Evolutionary conservation across 2,113 vertebrate genomes (phyloP).

Genomic region (Eulacestoma nigropectus): DNA sequence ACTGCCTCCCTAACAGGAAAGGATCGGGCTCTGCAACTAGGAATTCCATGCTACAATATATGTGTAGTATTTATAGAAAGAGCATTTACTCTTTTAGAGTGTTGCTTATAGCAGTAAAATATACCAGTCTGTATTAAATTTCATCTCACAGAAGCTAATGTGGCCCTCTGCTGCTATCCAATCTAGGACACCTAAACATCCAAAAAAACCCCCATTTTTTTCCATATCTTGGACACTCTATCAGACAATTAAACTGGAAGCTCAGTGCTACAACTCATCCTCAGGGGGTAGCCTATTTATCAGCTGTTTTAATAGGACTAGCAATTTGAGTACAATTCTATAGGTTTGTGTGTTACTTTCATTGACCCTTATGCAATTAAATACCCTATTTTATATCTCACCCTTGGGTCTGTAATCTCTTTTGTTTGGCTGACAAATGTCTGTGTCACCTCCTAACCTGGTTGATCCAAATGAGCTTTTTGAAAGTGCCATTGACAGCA

Average conservation of each 20-base stretch:
- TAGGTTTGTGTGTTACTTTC: background rate
- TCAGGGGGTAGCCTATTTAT: background rate
- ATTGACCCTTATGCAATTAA: background rate
- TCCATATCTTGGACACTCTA: background rate
- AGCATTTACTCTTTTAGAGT: background rate
- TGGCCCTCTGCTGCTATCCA: background rate
- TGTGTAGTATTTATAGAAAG: background rate
- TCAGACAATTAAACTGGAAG: background rate
- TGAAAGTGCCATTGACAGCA: background rate
- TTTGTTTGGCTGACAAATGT: background rate
- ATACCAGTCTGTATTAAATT: background rate
- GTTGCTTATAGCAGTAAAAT: background rate
- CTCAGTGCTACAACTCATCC: background rate
- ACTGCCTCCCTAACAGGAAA: fast-evolving
- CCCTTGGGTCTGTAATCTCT: background rate
- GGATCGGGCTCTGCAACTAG: background rate
- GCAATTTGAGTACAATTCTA: background rate
- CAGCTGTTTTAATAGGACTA: background rate
- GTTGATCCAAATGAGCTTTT: background rate
- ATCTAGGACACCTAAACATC: background rate
- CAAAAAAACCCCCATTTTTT: background rate
- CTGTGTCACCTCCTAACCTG: background rate
- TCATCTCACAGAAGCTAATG: background rate
- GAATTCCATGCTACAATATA: background rate
- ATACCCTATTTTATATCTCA: background rate